Conservation (phyloP, 2,113 vertebrate genomes). For the Ceyx melanurus region DNA sequence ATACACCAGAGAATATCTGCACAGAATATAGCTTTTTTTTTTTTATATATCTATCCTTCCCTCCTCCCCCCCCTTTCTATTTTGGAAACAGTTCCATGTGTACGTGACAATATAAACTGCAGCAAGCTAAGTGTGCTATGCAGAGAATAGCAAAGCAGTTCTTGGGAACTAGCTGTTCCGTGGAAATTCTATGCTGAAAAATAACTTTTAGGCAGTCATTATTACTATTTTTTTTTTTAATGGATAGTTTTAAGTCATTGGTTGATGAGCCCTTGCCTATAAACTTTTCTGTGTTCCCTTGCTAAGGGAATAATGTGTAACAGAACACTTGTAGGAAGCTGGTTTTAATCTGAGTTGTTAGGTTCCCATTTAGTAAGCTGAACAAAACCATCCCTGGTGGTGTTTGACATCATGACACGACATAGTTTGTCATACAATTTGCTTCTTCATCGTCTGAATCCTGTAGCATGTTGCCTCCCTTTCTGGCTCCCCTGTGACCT, state of each 20-base stretch:
- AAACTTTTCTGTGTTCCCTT: neutral
- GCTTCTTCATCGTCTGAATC: neutral
- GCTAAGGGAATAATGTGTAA: neutral
- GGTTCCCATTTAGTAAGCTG: neutral
- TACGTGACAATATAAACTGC: neutral
- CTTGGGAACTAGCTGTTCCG: neutral
- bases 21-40: neutral
- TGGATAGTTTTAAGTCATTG: neutral
- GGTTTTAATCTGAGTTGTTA: neutral
- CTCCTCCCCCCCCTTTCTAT: neutral
- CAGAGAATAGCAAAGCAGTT: neutral
- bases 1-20: neutral
- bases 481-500: neutral
- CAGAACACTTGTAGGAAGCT: neutral
- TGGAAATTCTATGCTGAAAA: neutral
- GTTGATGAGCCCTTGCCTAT: neutral
- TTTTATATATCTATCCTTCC: neutral
- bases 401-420: neutral
- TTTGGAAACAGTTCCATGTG: neutral
- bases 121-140: neutral
- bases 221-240: neutral
- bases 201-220: neutral
- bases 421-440: neutral
- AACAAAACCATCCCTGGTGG: neutral
- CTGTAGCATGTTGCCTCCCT: neutral